Base-by-base conservation (phyloP, 2,113 vertebrate genomes). In the Sander lucioperca region DNA sequence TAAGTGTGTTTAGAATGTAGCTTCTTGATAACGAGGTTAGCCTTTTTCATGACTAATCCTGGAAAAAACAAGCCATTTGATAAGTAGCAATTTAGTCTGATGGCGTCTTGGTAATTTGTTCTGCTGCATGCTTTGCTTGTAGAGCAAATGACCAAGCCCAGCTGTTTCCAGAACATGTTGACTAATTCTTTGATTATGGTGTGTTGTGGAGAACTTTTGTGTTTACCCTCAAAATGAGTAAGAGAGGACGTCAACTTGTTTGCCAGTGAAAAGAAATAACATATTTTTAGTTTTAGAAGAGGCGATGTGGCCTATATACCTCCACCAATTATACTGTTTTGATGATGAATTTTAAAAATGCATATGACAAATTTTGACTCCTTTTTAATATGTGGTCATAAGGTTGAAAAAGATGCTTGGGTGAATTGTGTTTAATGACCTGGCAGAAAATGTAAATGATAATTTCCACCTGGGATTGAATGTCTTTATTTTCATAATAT, bases 201-300 rank as follows among this genome's bases (percentile, higher is more conserved):
- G 9, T 79, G 57, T 71, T 63, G 33, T 63, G 82, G 74, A 64
- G 47, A 80, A 69, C 62, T 57, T 81, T 84, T 71, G 57, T 30
- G 51, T 80, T 63, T 56, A n/a, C 53, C 33, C 78, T 62, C 47
- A 68, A 66, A 79, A 79, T 75, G 68, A 56, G 45, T 58, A 51
- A 80, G 81, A 47, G 3, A 80, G 62, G 68, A 81, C 70, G 57
- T 83, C 19, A 6, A 18, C n/a, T 11, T 45, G 23, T 68, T 64
- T 70, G 7, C 23, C 27, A 56, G 6, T 68, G 36, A 79, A 66
- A 58, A 75, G 47, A 82, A 56, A 45, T 23, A 0, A 30, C 0
- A 3, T 51, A 0, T 30, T 61, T 33, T 58, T 47, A 62, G 13
- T 56, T 68, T 53, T 16, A 12, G 12, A 74, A 33, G 3, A 51